phyloP scores from a whole-genome alignment of 2,888 invertebrate species.

The Sesia apiformis region DNA sequence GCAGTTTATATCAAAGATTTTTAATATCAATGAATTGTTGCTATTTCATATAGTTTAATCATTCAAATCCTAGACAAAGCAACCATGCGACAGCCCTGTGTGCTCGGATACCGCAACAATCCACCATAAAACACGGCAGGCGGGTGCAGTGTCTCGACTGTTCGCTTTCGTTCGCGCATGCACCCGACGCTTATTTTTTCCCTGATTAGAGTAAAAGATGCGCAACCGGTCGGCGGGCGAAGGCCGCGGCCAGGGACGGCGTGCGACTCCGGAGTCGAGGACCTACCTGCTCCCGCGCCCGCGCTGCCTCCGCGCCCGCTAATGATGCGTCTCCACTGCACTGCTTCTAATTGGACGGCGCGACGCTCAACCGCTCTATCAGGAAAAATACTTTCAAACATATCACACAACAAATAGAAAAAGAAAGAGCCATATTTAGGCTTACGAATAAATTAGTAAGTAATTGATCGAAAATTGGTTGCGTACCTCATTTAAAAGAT shows the following conservation, averaged over 20 bases:
- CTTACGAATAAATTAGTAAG: too few species aligned
- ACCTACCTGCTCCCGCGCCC: conserved; percentile 21
- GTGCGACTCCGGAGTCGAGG: conserved; percentile 22
- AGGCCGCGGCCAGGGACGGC: conserved; percentile 58
- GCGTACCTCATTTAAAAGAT: too few species aligned
- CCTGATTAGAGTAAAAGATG: conserved; percentile 71
- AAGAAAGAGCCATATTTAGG: too few species aligned
- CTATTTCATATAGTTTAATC: too few species aligned
- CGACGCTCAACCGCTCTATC: conserved; percentile 36
- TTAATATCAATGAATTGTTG: too few species aligned
- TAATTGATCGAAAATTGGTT: too few species aligned
- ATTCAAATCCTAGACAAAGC: neutral
- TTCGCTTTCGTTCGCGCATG: conserved; percentile 64
- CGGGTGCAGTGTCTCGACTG: conserved; percentile 45
- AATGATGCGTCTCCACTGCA: conserved; percentile 58
- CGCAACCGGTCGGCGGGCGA: conserved; percentile 65
- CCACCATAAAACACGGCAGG: conserved; percentile 57
- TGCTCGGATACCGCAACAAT: conserved; percentile 50
- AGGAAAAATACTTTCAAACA: conserved; percentile 35
- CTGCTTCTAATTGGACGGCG: conserved; percentile 65
- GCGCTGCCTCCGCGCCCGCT: conserved; percentile 19
- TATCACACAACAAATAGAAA: conserved; percentile 6
- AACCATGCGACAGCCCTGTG: neutral
- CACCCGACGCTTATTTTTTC: conserved; percentile 52
- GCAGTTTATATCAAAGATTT: too few species aligned